Base-by-base conservation (phyloP, 2,888 invertebrate species). In the Rhodophaea formosa region DNA sequence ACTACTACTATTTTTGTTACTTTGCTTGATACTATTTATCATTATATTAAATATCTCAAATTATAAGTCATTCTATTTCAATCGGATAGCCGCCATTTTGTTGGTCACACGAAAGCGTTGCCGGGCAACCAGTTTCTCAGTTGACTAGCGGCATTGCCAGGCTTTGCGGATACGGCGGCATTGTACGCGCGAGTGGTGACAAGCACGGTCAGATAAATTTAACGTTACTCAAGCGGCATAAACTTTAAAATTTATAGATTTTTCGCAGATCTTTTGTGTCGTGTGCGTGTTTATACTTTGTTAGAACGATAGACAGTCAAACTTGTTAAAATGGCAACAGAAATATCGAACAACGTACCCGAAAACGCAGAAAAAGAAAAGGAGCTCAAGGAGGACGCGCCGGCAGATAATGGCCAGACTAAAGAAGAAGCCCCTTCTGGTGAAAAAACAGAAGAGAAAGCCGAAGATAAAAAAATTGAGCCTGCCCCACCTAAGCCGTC, bases 401-500 rank as follows among this genome's bases (percentile, higher is more conserved):
- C 81, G 65, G 90, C 71, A 81, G 93, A 87, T 75, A 89, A 88
- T 76, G 86, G 81, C 45, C 86, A 87, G 75, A 80, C 75, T 68
- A 87, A 91, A 78, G 86, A 90, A 72, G 84, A 88, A 65, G 67
- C 80, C 59, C 75, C 86, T 56, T 82, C 91, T 62, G 86, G 89
- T 69, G 92, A 92, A 75, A 90, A 91, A 81, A 83, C 80, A 59
- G 92, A 92, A 69, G 88, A 79, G 63, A 82, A 82, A 63, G 74
- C 75, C 30, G 92, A 89, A 62, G 92, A 92, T 67, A 92, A 92
- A 70, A 93, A 93, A 74, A 83, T 93, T 67, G 95, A 95, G 75
- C 92, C 94, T 69, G 92, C 94, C 66, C 92, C 93, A 46, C 94
- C 95, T 58, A 97, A 97, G 86, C 94, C 94, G 62, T 93, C 94